Base-by-base conservation (phyloP, 2,888 invertebrate species). In the Habroteleia sp. region DNA sequence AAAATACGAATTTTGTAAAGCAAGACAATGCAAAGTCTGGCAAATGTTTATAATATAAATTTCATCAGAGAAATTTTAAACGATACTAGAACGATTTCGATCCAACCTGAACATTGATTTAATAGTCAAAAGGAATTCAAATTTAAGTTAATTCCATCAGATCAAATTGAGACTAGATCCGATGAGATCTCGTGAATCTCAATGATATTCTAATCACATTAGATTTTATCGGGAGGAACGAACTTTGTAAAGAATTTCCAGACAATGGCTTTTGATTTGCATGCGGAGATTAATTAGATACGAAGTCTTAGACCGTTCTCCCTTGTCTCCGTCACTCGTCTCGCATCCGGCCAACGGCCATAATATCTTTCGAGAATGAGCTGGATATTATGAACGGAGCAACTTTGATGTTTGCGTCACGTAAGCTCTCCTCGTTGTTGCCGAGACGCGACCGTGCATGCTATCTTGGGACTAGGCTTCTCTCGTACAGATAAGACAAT, bases 251-350 rank as follows among this genome's bases (percentile, higher is more conserved):
- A 8, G 7, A 2, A 31, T 50, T 35, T 44, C 17, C 39, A 25
- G 23, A 52, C 42, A 62, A 48, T 29, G 11, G 50, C 20, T 41
- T 14, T 37, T 33, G 17, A 46, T 82, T 84, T 80, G 75, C 78
- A 78, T 74, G 75, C 46, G 71, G 74, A 83, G 86, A 85, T 87
- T 86, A 85, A 87, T 87, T 84, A 82, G 84, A 84, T 80, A 81
- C 83, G 79, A 80, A 79, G 74, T 76, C 74, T 81, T 75, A 66
- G 42, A 52, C 11, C 11, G 20, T 76, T 10, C 7, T n/a, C n/a
- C n/a, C n/a, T n/a, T n/a, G n/a, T n/a, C 54, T 46, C 10, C 13
- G 4, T 25, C 17, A 3, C 66, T 74, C 23, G 35, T 31, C 44
- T 72, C 52, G 56, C 46, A 72, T 73, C 76, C 76, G 62, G 63